Base-by-base conservation (phyloP, 2,888 invertebrate species). In the Eupithecia tripunctaria region DNA sequence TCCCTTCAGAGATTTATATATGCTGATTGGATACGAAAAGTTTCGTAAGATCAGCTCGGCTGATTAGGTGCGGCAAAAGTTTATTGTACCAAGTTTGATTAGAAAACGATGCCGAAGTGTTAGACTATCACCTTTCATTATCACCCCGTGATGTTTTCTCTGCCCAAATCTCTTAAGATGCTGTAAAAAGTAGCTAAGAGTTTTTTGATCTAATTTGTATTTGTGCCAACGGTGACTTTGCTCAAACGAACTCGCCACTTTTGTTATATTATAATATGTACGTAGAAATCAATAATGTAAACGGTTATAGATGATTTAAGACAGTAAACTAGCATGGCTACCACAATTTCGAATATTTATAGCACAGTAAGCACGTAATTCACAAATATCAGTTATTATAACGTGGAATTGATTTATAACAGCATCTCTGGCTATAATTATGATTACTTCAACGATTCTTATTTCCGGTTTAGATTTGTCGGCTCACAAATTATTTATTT, bases 51-150 rank as follows among this genome's bases (percentile, higher is more conserved):
- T 82, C 83, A 83, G 75, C 80, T 73, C 75, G 75, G 79, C 79
- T 89, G 89, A 89, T 89, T 89, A 89, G 87, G 85, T 88, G 86
- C 72, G 76, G 85, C 84, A 82, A 80, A 85, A 87, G 85, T 88
- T 88, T 87, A 89, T 88, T 87, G 88, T 86, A 81, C 71, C 81
- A 89, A 89, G 84, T 91, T 89, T 88, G 89, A 91, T 89, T 89
- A 88, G 88, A 88, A 87, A 87, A 86, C 86, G 86, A 88, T 86
- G 84, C 83, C 82, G 82, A 84, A 82, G 80, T 80, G 83, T 78
- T 80, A 80, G 79, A 82, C 83, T 83, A 77, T 79, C 84, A 84
- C 82, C 72, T 60, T 72, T 81, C 84, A 85, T 86, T 87, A 87
- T 85, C 85, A 80, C 79, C 80, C 82, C 83, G 15, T 60, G 71